phyloP scores from a whole-genome alignment of 1,140 invertebrate species.

The Neodiprion lecontei region DNA sequence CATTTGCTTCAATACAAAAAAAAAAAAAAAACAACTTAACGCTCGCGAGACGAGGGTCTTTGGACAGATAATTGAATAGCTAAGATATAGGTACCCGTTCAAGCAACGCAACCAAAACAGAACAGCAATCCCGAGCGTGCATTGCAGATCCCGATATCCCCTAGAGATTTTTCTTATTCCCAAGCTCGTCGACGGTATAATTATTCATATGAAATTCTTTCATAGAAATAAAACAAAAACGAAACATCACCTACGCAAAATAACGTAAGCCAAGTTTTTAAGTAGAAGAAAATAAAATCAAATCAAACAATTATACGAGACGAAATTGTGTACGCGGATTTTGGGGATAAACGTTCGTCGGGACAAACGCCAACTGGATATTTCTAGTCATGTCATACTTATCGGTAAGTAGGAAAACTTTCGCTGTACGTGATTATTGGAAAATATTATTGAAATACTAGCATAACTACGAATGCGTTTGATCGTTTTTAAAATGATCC shows the following conservation, averaged over 20 bases:
- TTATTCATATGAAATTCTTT: not conserved
- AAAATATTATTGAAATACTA: not conserved
- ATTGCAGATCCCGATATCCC: too few species aligned
- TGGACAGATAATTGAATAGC: conserved; percentile 7
- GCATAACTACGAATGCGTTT: too few species aligned
- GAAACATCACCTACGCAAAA: too few species aligned
- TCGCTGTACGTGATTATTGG: not conserved
- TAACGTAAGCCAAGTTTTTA: too few species aligned
- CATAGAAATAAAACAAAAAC: not conserved
- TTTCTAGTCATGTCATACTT: not conserved
- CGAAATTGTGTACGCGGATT: not conserved
- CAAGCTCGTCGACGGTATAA: not conserved
- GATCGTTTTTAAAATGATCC: too few species aligned
- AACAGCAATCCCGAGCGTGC: too few species aligned
- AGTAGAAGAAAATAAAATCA: not conserved
- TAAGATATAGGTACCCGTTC: not conserved
- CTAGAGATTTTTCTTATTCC: not conserved
- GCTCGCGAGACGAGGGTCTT: conserved; percentile 1
- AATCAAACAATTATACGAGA: not conserved
- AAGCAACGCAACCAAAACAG: not conserved
- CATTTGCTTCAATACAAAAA: not conserved
- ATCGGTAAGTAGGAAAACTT: not conserved
- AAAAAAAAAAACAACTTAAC: conserved; percentile 30
- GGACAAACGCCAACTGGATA: not conserved
- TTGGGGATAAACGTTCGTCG: not conserved